phyloP scores from a whole-genome alignment of 2,797 vertebrate species.

The Rhincodon typus region DNA sequence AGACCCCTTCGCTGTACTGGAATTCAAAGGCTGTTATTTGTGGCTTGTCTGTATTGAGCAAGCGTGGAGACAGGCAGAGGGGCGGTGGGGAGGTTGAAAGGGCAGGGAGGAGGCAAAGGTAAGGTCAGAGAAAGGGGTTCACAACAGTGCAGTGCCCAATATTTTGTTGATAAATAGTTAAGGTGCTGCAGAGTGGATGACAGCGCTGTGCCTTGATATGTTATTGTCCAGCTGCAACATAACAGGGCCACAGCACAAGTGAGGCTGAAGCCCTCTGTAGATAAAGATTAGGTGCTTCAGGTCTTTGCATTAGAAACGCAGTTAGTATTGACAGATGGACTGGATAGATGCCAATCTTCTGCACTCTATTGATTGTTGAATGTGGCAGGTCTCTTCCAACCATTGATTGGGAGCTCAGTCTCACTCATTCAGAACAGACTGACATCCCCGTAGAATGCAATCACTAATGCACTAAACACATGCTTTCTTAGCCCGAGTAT shows the following conservation, averaged over 20 bases:
- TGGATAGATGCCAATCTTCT: neutral
- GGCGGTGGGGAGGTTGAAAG: too few species aligned
- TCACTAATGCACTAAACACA: neutral
- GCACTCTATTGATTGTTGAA: neutral
- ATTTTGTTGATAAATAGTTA: neutral
- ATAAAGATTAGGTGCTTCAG: conserved; percentile 13
- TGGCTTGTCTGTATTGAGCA: neutral
- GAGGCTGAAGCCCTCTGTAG: neutral
- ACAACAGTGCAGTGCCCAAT: neutral
- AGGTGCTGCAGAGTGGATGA: neutral
- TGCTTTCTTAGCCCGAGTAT: neutral
- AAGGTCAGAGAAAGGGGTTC: neutral
- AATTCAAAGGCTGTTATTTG: neutral
- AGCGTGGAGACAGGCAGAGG: neutral
- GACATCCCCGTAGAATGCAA: neutral
- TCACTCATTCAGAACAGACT: neutral
- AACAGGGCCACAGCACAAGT: neutral
- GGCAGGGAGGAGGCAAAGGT: too few species aligned
- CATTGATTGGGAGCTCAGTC: conserved; percentile 8
- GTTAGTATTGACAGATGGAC: conserved; percentile 7
- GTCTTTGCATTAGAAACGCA: neutral
- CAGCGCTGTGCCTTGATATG: neutral
- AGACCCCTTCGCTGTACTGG: too few species aligned
- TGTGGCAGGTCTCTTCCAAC: neutral
- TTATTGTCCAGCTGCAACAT: neutral